phyloP scores from a whole-genome alignment of 2,888 invertebrate species.

The Mellilla xanthometata region DNA sequence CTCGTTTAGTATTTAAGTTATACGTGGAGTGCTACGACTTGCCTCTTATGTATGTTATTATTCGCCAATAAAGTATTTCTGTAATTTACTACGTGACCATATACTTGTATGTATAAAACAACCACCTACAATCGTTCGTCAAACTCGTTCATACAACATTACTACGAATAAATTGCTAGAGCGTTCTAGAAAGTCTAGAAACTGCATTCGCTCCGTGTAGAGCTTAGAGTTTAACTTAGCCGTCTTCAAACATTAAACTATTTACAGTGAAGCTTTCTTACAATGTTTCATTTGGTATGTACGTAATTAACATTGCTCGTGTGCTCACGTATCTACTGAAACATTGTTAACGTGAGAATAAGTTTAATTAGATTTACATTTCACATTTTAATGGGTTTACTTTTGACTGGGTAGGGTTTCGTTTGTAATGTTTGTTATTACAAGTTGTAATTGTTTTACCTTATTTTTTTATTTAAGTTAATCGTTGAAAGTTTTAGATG shows the following conservation, averaged over 20 bases:
- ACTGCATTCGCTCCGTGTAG: neutral
- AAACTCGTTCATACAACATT: no score
- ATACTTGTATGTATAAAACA: no score
- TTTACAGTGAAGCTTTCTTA: conserved; percentile 19
- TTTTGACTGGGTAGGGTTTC: neutral
- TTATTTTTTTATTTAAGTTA: no score
- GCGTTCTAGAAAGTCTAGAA: neutral
- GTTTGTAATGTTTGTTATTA: neutral
- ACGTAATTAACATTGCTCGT: conserved; percentile 16
- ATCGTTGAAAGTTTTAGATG: no score
- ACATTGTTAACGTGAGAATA: conserved; percentile 13
- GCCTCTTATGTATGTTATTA: no score
- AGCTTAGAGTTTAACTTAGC: conserved; percentile 16
- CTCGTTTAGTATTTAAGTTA: no score
- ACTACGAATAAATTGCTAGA: no score
- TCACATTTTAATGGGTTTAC: neutral
- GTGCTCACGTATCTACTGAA: conserved; percentile 11
- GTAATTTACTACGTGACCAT: no score
- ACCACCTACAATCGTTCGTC: no score
- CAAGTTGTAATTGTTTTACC: no score
- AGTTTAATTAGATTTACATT: conserved; percentile 5
- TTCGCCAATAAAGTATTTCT: no score
- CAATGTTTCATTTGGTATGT: conserved; percentile 21
- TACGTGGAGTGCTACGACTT: no score
- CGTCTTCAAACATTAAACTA: conserved; percentile 21